Conservation (phyloP, 1,140 invertebrate species). For the Lepidurus apus region DNA sequence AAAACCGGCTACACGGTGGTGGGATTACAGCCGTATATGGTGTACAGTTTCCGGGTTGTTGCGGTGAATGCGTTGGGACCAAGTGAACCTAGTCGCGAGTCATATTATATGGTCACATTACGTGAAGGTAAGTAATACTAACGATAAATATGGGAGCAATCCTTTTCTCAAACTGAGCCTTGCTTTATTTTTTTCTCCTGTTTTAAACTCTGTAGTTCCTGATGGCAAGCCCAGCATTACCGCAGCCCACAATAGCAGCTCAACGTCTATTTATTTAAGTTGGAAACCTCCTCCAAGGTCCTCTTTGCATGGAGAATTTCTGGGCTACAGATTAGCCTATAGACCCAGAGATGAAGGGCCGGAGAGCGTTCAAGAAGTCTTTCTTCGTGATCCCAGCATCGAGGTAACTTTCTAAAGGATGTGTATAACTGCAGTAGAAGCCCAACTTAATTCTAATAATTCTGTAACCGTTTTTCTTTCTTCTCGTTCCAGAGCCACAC, state of each 20-base stretch:
- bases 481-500: slow-evolving; percentile 59
- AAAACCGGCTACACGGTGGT: slow-evolving; percentile 57
- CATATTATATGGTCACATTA: slow-evolving; percentile 69
- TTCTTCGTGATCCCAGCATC: slow-evolving; percentile 58
- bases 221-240: slow-evolving; percentile 65
- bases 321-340: slow-evolving; percentile 66
- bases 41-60: slow-evolving; percentile 66
- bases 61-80: slow-evolving; percentile 63
- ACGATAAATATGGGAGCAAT: too few relatives aligned
- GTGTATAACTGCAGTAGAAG: neutral
- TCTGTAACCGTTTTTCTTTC: neutral
- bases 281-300: slow-evolving; percentile 62
- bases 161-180: neutral
- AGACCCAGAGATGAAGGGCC: slow-evolving; percentile 51
- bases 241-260: slow-evolving; percentile 62
- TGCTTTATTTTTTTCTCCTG: neutral
- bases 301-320: slow-evolving; percentile 70
- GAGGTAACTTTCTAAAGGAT: slow-evolving; percentile 49
- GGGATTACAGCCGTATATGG: slow-evolving; percentile 62
- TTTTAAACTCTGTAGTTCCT: slow-evolving; percentile 52
- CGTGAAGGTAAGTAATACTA: slow-evolving; percentile 58
- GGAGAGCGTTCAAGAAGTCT: slow-evolving; percentile 59
- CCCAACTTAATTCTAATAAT: too few relatives aligned
- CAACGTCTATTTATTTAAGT: slow-evolving; percentile 61
- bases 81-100: slow-evolving; percentile 62